Percentiles rank a stretch among this genome's conserved stretches.
These are phyloP conservation scores for Thalassarche chlororhynchos DNA, from an alignment of 2,113 vertebrate species.

Conservation along the genomic window DNA sequence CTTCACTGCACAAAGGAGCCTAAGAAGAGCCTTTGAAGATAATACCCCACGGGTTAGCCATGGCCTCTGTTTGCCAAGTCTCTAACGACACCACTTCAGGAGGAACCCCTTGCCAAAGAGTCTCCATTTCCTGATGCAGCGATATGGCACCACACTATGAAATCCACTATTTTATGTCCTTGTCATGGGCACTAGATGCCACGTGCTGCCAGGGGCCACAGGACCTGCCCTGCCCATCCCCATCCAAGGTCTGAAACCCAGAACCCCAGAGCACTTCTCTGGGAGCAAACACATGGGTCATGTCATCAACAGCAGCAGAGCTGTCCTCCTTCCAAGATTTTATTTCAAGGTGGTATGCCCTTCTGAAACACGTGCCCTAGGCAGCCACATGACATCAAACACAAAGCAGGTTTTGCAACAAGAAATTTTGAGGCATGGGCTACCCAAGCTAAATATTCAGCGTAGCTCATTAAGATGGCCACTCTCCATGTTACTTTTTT, in stretches of 20 bases:
- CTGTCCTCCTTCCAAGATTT: neutral
- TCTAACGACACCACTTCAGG: neutral
- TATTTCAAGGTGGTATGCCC: neutral
- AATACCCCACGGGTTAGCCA: neutral
- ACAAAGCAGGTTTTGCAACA: neutral
- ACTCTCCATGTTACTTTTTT: neutral
- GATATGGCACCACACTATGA: neutral
- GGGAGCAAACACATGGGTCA: neutral
- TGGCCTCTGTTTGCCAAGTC: neutral
- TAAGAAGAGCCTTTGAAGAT: neutral
- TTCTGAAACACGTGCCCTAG: neutral
- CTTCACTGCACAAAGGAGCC: neutral
- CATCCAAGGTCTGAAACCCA: neutral
- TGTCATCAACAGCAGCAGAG: neutral
- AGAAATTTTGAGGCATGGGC: neutral
- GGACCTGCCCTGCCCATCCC: neutral
- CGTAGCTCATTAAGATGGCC: neutral
- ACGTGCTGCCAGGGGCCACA: neutral
- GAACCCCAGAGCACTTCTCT: neutral
- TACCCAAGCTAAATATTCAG: neutral
- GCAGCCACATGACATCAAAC: neutral
- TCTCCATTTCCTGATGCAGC: neutral
- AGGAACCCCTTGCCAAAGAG: neutral
- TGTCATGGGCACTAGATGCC: neutral
- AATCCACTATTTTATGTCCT: neutral